Evolutionary conservation across 2,888 invertebrate genomes (phyloP).

Genomic region (Drosophila colorata): DNA sequence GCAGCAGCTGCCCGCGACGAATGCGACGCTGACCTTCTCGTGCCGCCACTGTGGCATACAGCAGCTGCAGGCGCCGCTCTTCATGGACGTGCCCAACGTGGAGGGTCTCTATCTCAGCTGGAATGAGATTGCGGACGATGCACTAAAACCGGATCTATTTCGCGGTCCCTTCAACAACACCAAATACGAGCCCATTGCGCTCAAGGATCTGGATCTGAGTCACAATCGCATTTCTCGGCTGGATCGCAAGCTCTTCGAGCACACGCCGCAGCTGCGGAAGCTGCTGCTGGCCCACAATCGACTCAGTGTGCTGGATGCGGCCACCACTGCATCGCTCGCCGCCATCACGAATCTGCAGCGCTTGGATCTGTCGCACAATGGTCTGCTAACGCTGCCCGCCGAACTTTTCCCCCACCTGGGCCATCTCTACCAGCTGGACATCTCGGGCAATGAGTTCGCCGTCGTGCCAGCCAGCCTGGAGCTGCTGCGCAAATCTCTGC

Average conservation of each 20-base stretch:
- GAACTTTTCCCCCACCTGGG: slow-evolving; percentile 86
- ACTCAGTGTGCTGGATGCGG: slow-evolving; percentile 87
- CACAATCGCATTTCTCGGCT: slow-evolving; percentile 88
- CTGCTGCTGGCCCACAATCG: slow-evolving; percentile 88
- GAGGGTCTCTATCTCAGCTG: slow-evolving; percentile 83
- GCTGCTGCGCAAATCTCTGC: slow-evolving; percentile 86
- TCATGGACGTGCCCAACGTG: slow-evolving; percentile 84
- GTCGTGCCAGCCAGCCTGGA: slow-evolving; percentile 87
- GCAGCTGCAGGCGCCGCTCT: slow-evolving; percentile 81
- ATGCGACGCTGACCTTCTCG: slow-evolving; percentile 80
- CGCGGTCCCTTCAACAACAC: slow-evolving; percentile 88
- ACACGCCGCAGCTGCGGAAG: slow-evolving; percentile 88
- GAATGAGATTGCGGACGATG: slow-evolving; percentile 86
- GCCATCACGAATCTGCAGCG: slow-evolving; percentile 87
- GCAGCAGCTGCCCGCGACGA: slow-evolving; percentile 84
- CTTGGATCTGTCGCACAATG: slow-evolving; percentile 87
- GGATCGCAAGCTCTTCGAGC: slow-evolving; percentile 88
- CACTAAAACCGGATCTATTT: slow-evolving; percentile 88
- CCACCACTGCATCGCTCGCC: slow-evolving; percentile 87
- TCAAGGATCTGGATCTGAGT: slow-evolving; percentile 88
- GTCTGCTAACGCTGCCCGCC: slow-evolving; percentile 87
- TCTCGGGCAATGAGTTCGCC: slow-evolving; percentile 88
- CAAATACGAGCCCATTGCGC: slow-evolving; percentile 87
- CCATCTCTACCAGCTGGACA: slow-evolving; percentile 87
- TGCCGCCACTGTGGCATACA: slow-evolving; percentile 83